Base-by-base conservation (phyloP, 2,113 vertebrate species). In the Brachypteracias leptosomus region DNA sequence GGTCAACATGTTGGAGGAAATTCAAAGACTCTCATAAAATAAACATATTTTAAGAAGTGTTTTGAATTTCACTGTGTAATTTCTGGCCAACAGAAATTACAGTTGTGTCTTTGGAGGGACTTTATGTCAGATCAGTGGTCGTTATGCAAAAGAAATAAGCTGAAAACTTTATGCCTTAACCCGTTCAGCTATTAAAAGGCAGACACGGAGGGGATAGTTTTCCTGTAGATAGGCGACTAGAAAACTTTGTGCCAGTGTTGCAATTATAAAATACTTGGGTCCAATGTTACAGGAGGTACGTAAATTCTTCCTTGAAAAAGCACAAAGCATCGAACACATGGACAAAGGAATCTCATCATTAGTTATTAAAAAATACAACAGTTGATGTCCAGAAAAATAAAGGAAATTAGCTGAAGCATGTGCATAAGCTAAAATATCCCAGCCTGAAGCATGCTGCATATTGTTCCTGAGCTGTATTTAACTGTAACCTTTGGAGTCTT, bases 21-120 rank as follows among this genome's bases (percentile, higher is more conserved):
- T 97, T 98, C 97, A 98, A 97, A 97, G 96, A 86, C 94, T 97
- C 96, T 98, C 96, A 97, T 98, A 96, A 98, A 98, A 97, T 97
- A 98, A 98, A 98, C 97, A 97, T 97, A 97, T 98, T 97, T 98
- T 97, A 95, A 98, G 97, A 98, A 97, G 94, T 96, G 97, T 98
- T 98, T 98, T 97, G 96, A 98, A 95, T 98, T 98, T 98, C 96
- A 88, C 92, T 85, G 71, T 95, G 92, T 96, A 97, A 97, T 97
- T 98, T 96, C 96, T 93, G 96, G 96, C 97, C 97, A 97, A 94
- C 96, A 98, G 96, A 97, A 98, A 98, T 97, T 97, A 90, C 93
- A 93, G 97, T 98, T 96, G 95, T 98, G 91, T 96, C 97, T 98
- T 97, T 95, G 97, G 97, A 97, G 96, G 76, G 97, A 97, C 89